Percentiles rank a stretch among this genome's conserved stretches.
These are phyloP conservation scores for Noctuana brunneofusca DNA, from an alignment of 2,888 invertebrate genomes.

Conservation along the genomic window DNA sequence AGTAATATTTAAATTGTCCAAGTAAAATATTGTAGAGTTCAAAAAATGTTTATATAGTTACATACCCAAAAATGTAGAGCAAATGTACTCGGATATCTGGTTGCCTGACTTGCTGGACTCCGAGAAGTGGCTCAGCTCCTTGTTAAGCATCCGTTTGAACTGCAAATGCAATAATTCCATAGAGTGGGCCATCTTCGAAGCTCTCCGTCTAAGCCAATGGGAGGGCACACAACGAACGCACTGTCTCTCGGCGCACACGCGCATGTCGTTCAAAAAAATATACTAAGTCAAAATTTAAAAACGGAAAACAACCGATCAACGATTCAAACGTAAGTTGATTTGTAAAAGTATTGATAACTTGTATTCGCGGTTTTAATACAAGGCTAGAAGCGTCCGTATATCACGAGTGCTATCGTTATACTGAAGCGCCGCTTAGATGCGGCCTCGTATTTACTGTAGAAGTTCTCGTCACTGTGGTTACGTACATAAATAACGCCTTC, in stretches of 20 bases:
- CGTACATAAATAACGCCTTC: slow-evolving; percentile 62
- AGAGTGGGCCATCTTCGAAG: slow-evolving; percentile 70
- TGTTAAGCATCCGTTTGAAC: slow-evolving; percentile 99
- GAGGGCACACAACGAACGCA: slow-evolving; percentile 63
- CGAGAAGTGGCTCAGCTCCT: slow-evolving; percentile 99
- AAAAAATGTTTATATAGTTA: slow-evolving; percentile 45
- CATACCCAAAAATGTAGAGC: slow-evolving; percentile 99
- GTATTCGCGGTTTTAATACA: slow-evolving; percentile 37
- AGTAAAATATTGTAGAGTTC: not conserved
- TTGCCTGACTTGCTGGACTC: slow-evolving; percentile 99
- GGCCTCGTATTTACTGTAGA: slow-evolving; percentile 45
- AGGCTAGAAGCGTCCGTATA: slow-evolving; percentile 54
- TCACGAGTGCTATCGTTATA: slow-evolving; percentile 66
- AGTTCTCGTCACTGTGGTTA: slow-evolving; percentile 47
- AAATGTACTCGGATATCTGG: slow-evolving; percentile 99
- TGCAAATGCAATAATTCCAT: slow-evolving; percentile 83
- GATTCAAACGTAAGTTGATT: slow-evolving; percentile 33
- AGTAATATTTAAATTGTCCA: not conserved
- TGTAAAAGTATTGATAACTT: slow-evolving; percentile 24
- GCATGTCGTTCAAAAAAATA: slow-evolving; percentile 64
- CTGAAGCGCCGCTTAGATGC: slow-evolving; percentile 53
- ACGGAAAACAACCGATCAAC: slow-evolving; percentile 37
- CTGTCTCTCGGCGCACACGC: slow-evolving; percentile 74
- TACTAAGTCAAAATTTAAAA: slow-evolving; percentile 39
- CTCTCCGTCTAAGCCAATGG: slow-evolving; percentile 67